Conservation (phyloP, 2,888 invertebrate genomes). For the Agapostemon virescens region DNA sequence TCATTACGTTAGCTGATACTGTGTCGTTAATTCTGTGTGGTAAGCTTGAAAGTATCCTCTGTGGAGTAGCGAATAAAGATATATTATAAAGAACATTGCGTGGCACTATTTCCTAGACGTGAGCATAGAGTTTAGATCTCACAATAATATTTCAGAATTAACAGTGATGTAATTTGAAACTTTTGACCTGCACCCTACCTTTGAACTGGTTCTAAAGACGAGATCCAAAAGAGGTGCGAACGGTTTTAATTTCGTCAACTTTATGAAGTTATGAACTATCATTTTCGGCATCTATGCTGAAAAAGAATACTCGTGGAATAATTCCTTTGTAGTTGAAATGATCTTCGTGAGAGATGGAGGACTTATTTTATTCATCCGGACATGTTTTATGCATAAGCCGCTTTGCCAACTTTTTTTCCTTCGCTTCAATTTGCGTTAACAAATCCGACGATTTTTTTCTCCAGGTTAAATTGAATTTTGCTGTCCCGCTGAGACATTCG, state of each 20-base stretch:
- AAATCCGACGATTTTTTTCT: slow-evolving; percentile 51
- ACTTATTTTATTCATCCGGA: slow-evolving; percentile 46
- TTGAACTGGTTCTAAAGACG: not conserved
- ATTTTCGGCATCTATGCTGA: not conserved
- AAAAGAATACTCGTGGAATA: slow-evolving; percentile 17
- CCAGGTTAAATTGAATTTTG: slow-evolving; percentile 44
- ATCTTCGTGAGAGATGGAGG: slow-evolving; percentile 44
- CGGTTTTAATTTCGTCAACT: not conserved
- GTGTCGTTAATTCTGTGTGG: too few species aligned
- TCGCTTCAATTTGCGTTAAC: slow-evolving; percentile 55
- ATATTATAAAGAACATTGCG: too few species aligned
- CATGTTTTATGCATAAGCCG: slow-evolving; percentile 55
- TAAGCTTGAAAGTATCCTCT: too few species aligned
- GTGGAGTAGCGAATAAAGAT: too few species aligned
- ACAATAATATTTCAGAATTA: too few species aligned
- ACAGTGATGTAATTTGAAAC: too few species aligned
- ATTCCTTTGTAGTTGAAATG: slow-evolving; percentile 45
- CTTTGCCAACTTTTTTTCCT: slow-evolving; percentile 25
- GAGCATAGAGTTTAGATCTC: too few species aligned
- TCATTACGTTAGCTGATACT: too few species aligned
- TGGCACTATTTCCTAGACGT: too few species aligned
- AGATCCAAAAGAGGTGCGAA: not conserved
- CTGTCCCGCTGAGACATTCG: slow-evolving; percentile 24
- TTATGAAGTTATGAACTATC: not conserved
- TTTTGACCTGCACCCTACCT: too few species aligned